A percentile compares a stretch with the other conserved stretches of the same genome.
phyloP scores from a whole-genome alignment of 2,797 vertebrate species.

The Agapornis canus region DNA sequence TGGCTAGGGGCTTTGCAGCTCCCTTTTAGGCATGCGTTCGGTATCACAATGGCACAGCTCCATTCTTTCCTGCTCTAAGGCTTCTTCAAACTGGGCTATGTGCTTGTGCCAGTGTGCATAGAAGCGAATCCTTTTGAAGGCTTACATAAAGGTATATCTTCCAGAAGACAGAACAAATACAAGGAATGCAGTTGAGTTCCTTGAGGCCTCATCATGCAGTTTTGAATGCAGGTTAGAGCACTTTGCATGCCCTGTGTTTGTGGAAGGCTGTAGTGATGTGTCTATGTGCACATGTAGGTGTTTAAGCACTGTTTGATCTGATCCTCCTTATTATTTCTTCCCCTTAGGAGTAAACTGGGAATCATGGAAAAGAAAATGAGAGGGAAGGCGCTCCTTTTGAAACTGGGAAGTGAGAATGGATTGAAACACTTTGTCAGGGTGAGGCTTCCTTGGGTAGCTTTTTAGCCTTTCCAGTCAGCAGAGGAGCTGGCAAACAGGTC shows the following conservation, averaged over 20 bases:
- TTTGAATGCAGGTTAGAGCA: not conserved
- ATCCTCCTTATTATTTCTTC: not conserved
- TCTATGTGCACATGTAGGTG: not conserved
- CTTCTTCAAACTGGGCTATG: not conserved
- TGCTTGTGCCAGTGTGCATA: not conserved
- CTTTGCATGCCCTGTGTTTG: rapidly evolving
- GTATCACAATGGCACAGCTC: rapidly evolving
- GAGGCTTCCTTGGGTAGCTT: not conserved
- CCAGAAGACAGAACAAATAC: not conserved
- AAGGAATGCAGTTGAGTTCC: not conserved
- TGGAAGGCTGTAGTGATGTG: not conserved
- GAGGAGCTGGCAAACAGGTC: not conserved
- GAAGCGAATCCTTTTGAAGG: not conserved
- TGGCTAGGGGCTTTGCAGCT: not conserved
- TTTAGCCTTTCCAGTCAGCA: not conserved
- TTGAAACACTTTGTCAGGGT: not conserved
- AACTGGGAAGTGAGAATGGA: not conserved
- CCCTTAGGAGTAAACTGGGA: not conserved
- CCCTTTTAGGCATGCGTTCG: not conserved
- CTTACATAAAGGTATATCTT: not conserved
- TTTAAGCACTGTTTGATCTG: not conserved
- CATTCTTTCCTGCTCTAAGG: not conserved
- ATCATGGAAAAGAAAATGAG: not conserved
- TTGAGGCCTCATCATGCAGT: not conserved
- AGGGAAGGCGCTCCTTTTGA: not conserved